A percentile compares a stretch with the other conserved stretches of the same genome.
Evolutionary conservation across 2,888 invertebrate genomes (phyloP).

Genomic region (Aleiodes testaceus): DNA sequence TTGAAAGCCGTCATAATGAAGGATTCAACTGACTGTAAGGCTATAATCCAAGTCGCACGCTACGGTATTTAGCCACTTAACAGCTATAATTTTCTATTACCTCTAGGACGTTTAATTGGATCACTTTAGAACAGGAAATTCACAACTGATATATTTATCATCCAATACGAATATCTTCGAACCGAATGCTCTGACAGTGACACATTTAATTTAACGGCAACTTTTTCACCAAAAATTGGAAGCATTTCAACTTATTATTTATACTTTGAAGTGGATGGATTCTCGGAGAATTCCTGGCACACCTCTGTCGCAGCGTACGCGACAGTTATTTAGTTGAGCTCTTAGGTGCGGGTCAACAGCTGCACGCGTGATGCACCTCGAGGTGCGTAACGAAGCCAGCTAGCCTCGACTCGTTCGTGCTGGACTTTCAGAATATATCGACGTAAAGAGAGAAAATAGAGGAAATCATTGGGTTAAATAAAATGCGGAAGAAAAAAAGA

Average conservation of each 20-base stretch:
- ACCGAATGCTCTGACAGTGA: neutral
- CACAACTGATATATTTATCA: neutral
- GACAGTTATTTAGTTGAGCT: slow-evolving; percentile 60
- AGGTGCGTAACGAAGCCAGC: slow-evolving; percentile 27
- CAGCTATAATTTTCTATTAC: slow-evolving; percentile 32
- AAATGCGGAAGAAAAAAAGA: no score
- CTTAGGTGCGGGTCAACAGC: slow-evolving; percentile 69
- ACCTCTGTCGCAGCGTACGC: neutral
- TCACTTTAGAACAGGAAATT: slow-evolving; percentile 2
- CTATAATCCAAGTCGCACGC: slow-evolving; percentile 37
- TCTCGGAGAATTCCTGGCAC: neutral
- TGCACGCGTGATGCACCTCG: slow-evolving; percentile 55
- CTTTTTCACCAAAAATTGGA: no score
- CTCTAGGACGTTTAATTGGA: slow-evolving; percentile 6
- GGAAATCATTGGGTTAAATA: no score
- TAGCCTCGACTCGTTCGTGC: neutral
- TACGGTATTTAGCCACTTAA: slow-evolving; percentile 59
- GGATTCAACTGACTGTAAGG: slow-evolving; percentile 15
- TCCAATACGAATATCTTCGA: neutral
- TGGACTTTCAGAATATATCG: neutral
- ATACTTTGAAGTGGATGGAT: neutral
- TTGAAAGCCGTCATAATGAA: neutral
- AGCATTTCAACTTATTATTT: no score
- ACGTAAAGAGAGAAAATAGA: neutral
- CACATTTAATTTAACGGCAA: no score